phyloP scores from a whole-genome alignment of 2,888 invertebrate species.

The Lottia scabra region DNA sequence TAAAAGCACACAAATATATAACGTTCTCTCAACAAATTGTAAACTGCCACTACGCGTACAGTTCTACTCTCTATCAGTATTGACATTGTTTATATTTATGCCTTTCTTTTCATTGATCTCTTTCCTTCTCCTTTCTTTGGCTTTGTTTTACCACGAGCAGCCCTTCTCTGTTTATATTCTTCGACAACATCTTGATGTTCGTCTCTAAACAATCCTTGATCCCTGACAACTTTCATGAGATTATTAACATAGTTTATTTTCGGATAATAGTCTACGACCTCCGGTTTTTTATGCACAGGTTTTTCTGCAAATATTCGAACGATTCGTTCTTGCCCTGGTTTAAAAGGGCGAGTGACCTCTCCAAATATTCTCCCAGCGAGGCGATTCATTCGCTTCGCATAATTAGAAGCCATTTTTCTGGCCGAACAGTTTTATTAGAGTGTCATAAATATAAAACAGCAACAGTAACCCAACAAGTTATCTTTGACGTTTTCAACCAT shows the following conservation, averaged over 20 bases:
- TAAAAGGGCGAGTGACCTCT: conserved; percentile 84
- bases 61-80: too few species aligned
- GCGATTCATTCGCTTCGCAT: conserved; percentile 86
- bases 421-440: too few species aligned
- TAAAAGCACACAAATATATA: too few species aligned
- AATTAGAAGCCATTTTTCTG: conserved; percentile 73
- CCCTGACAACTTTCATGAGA: conserved; percentile 75
- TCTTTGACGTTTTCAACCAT: too few species aligned
- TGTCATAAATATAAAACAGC: too few species aligned
- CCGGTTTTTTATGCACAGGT: conserved; percentile 80
- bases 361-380: conserved; percentile 90
- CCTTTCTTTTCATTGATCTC: conserved; percentile 34
- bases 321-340: conserved; percentile 71
- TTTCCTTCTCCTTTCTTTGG: conserved; percentile 48
- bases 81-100: too few species aligned
- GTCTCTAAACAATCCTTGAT: conserved; percentile 65
- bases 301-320: conserved; percentile 82
- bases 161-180: conserved; percentile 58
- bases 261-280: conserved; percentile 87
- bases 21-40: background rate
- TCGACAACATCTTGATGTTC: conserved; percentile 66
- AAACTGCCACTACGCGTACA: too few species aligned
- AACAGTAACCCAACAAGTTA: too few species aligned
- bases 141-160: conserved; percentile 58
- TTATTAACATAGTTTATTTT: conserved; percentile 82